These are phyloP conservation scores for Scartelaos histophorus DNA, from an alignment of 2,113 vertebrate species.

Conservation along the genomic window DNA sequence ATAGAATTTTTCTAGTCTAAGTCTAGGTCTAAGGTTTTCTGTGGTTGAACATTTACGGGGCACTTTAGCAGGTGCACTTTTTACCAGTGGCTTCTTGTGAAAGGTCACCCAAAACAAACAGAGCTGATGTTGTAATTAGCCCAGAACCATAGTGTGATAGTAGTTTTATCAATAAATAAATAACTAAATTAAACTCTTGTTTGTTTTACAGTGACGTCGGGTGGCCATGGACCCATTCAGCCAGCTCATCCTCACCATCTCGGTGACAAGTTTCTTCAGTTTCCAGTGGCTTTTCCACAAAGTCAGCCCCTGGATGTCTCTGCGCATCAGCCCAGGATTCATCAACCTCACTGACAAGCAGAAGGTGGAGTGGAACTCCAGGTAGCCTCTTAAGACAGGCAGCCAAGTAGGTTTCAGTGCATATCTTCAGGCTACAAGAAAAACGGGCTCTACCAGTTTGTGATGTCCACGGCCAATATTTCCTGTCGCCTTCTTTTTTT, in stretches of 20 bases:
- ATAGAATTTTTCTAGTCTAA: too few species aligned
- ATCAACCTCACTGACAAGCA: constrained; percentile 83
- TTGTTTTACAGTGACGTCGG: constrained; percentile 58
- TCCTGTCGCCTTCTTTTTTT: constrained; percentile 10
- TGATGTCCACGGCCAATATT: constrained; percentile 5
- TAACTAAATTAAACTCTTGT: constrained; percentile 1
- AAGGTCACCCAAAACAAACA: neutral
- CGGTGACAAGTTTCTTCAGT: constrained; percentile 83
- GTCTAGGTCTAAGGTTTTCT: too few species aligned
- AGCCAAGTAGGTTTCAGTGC: neutral
- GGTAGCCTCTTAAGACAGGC: constrained; percentile 72
- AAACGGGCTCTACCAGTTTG: constrained; percentile 1
- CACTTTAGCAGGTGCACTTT: neutral
- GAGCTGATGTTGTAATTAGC: neutral
- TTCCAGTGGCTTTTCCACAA: constrained; percentile 93
- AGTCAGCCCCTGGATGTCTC: constrained; percentile 88
- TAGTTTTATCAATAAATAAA: neutral
- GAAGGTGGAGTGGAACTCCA: constrained; percentile 99
- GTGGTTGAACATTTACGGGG: constrained; percentile 44
- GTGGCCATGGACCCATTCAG: constrained; percentile 87
- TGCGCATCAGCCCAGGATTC: constrained; percentile 83
- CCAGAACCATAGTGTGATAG: neutral
- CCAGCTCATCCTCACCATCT: constrained; percentile 76
- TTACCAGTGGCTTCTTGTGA: neutral
- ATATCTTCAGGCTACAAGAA: neutral